A percentile compares a stretch with the other conserved stretches of the same genome.
These are phyloP conservation scores for Tupaia tana DNA, from an alignment of 2,113 vertebrate species.

Conservation along the genomic window DNA sequence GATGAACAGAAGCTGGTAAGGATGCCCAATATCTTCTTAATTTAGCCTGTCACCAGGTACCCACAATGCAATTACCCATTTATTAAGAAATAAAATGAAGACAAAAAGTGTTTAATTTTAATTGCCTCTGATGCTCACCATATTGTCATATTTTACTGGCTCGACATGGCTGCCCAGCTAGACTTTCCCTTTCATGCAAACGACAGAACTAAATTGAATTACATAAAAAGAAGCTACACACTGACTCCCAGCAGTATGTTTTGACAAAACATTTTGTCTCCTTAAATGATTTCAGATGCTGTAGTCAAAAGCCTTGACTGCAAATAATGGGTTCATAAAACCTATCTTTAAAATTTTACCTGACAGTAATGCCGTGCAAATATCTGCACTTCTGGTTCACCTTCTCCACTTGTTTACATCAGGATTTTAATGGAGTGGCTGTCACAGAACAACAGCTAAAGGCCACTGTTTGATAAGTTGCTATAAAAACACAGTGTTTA, in stretches of 20 bases:
- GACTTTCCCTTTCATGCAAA: conserved; percentile 86
- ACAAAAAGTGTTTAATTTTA: conserved; percentile 86
- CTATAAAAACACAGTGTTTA: conserved; percentile 87
- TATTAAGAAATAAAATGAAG: conserved; percentile 84
- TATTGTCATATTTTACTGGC: conserved; percentile 81
- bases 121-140: conserved; percentile 83
- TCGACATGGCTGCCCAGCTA: conserved; percentile 83
- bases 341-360: conserved; percentile 91
- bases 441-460: conserved; percentile 90
- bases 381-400: conserved; percentile 89
- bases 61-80: conserved; percentile 79
- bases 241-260: conserved; percentile 89
- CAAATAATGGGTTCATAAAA: conserved; percentile 91
- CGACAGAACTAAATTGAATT: conserved; percentile 89
- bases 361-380: conserved; percentile 91
- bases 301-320: conserved; percentile 90
- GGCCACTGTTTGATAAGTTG: conserved; percentile 90
- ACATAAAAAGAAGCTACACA: conserved; percentile 87
- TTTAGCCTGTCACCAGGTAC: conserved; percentile 67
- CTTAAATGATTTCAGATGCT: conserved; percentile 92
- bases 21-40: conserved; percentile 30
- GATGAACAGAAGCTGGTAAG: conserved; percentile 20
- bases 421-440: conserved; percentile 90
- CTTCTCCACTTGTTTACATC: conserved; percentile 90
- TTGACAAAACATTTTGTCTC: conserved; percentile 93